These are phyloP conservation scores for Pedionomus torquatus DNA, from an alignment of 2,113 vertebrate species.

Conservation along the genomic window DNA sequence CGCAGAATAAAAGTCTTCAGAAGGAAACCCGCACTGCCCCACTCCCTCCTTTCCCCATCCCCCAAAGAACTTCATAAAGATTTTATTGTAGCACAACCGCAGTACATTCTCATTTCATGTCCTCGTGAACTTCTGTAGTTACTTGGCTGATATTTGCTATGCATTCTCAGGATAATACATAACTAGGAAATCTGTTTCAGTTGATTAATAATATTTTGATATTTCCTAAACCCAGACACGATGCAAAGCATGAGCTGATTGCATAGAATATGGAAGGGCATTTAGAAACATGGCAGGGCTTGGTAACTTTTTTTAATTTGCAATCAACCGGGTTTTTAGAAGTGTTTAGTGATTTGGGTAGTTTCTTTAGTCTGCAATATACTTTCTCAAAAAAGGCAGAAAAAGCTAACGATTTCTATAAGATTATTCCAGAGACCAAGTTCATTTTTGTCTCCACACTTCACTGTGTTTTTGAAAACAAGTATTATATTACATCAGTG, in stretches of 20 bases:
- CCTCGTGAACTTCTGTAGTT: neutral
- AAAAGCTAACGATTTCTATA: neutral
- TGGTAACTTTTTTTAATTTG: neutral
- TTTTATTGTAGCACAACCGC: neutral
- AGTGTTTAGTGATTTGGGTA: neutral
- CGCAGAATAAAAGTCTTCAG: neutral
- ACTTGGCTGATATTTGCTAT: neutral
- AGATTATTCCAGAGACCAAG: neutral
- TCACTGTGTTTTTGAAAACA: neutral
- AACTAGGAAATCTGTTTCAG: conserved; percentile 5
- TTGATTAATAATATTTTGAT: conserved; percentile 13
- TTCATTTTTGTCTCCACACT: neutral
- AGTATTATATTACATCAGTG: neutral
- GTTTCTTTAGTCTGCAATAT: neutral
- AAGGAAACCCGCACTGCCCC: neutral
- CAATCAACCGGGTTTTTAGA: neutral
- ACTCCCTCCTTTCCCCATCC: neutral
- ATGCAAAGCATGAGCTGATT: neutral
- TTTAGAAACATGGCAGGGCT: neutral
- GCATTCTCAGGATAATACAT: neutral
- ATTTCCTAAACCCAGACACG: neutral
- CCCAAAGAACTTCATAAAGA: conserved; percentile 31
- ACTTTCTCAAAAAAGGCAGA: neutral
- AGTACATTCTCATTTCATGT: neutral
- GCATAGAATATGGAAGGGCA: neutral